A percentile compares a stretch with the other conserved stretches of the same genome.
These are phyloP conservation scores for Tetragnatha montana DNA, from an alignment of 2,888 invertebrate species.

Conservation along the genomic window DNA sequence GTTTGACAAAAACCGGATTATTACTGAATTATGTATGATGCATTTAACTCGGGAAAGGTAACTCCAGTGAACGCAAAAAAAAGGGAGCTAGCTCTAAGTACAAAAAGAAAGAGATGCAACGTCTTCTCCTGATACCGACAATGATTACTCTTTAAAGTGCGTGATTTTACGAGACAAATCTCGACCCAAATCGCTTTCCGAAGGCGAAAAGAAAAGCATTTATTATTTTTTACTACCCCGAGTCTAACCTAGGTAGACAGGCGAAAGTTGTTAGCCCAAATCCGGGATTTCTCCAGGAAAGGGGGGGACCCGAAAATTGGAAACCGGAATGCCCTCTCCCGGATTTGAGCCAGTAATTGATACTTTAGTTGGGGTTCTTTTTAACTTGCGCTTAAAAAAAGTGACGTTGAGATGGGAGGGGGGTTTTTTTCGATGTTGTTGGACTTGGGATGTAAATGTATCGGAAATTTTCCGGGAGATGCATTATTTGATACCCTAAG, in stretches of 20 bases:
- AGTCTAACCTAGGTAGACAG: constrained; percentile 20
- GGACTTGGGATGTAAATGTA: not conserved
- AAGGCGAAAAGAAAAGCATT: constrained; percentile 37
- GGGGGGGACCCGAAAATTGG: constrained; percentile 45
- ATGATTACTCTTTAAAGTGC: constrained; percentile 61
- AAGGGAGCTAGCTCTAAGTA: not conserved
- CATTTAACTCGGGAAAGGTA: constrained; percentile 25
- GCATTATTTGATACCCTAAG: not conserved
- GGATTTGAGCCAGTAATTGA: constrained; percentile 49
- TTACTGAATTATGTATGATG: constrained; percentile 56
- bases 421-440: constrained; percentile 2
- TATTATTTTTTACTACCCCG: constrained; percentile 14
- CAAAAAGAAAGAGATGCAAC: constrained; percentile 5
- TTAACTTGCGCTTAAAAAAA: not conserved
- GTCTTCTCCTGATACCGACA: constrained; percentile 4
- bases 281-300: constrained; percentile 41
- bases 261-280: constrained; percentile 55
- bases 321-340: constrained; percentile 17
- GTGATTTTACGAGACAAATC: constrained; percentile 58
- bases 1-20: constrained; percentile 33
- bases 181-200: constrained; percentile 48
- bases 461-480: not conserved
- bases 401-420: not conserved
- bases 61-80: not conserved
- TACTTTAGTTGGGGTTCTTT: constrained; percentile 45